Evolutionary conservation across 1,140 invertebrate genomes (phyloP), one percentile per base, ranked within the genome.

Genomic region (Tetragonula clypearis): DNA sequence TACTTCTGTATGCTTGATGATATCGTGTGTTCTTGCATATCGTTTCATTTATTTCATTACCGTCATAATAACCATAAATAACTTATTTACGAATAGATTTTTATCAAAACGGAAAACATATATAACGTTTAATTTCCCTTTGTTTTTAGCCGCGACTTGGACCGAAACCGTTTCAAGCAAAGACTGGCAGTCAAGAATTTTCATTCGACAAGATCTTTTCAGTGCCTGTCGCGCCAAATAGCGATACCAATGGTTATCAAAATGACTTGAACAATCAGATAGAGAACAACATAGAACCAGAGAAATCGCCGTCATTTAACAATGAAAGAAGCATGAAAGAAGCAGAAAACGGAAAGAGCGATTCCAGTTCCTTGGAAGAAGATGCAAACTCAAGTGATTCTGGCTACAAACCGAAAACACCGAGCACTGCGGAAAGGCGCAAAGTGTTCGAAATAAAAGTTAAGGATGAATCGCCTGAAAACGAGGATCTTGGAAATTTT

Each of bases 121-220:
- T 49, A 14, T 74, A 84, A 79, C 19, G 11, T 53, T 80, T 81
- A 79, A 77, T 88, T 69, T 81, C 86, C 83, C 77, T 85, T 56
- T 82, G 14, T 83, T 92, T 93, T 82, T 94, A 98, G 97, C 97
- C 97, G 30, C 96, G 97, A 26, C 95, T 98, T 17, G 97, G 97
- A 41, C 97, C 97, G 35, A 98, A 98, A 92, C 97, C 97, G 19
- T 98, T 98, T 90, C 97, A 97, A 69, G 96, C 97, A 35, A 96
- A 97, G 35, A 96, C 96, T 0, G 96, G 96, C 26, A 96, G 94
- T 88, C 96, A 97, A 82, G 96, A 97, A 85, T 97, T 97, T 90
- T 97, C 96, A 0, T 98, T 98, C 87, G 97, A 97, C 91, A 97
- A 97, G 91, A 97, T 98, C 8, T 98, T 98, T 91, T 97, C 96